Conservation (phyloP, 2,797 vertebrate species). For the Enteromius unitaeniatus region DNA sequence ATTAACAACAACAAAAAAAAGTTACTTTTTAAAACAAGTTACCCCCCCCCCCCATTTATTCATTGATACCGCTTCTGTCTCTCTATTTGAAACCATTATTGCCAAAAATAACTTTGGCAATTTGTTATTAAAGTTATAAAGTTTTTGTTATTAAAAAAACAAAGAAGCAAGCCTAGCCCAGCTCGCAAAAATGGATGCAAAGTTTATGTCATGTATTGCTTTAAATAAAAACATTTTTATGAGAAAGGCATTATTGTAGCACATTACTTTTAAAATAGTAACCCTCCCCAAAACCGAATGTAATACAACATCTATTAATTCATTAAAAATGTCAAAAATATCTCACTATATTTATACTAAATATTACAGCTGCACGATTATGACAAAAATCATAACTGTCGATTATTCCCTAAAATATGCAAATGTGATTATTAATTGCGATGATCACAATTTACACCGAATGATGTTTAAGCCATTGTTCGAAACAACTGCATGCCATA, state of each 20-base stretch:
- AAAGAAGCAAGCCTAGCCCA: too few relatives aligned
- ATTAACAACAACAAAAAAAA: background rate
- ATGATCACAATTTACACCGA: too few relatives aligned
- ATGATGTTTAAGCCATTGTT: too few relatives aligned
- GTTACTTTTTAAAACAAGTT: background rate
- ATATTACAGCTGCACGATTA: too few relatives aligned
- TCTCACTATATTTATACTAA: background rate
- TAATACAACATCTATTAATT: background rate
- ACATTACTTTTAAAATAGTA: background rate
- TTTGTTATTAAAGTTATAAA: too few relatives aligned
- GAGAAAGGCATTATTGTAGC: background rate
- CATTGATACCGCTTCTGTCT: background rate
- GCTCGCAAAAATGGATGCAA: background rate
- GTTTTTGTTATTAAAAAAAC: too few relatives aligned
- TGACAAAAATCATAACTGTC: too few relatives aligned
- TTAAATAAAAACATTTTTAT: background rate
- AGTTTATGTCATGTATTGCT: background rate
- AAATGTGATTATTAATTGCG: too few relatives aligned
- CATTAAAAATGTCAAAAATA: background rate
- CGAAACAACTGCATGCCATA: too few relatives aligned
- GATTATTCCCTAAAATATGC: too few relatives aligned
- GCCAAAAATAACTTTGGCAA: too few relatives aligned
- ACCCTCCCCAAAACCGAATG: background rate
- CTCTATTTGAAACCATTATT: too few relatives aligned
- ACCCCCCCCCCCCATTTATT: background rate